Evolutionary conservation across 2,797 vertebrate species (phyloP).

Genomic region (Cuculus canorus): DNA sequence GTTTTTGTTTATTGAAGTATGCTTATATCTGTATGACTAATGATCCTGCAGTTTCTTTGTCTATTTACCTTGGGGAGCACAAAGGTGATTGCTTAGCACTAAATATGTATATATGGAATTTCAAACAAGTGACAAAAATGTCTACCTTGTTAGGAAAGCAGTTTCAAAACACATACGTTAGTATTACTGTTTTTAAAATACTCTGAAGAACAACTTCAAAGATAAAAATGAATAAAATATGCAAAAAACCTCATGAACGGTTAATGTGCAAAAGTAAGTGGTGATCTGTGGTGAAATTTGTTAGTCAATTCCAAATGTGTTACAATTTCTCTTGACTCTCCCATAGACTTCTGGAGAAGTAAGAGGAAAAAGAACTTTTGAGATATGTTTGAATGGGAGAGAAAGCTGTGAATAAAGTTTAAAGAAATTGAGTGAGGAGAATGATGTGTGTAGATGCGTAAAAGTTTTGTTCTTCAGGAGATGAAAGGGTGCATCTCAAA

Average conservation of each 20-base stretch:
- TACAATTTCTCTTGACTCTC: not conserved
- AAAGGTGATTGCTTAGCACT: not conserved
- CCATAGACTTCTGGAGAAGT: not conserved
- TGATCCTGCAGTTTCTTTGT: not conserved
- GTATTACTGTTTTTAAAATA: not conserved
- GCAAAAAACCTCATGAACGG: not conserved
- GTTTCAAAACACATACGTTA: not conserved
- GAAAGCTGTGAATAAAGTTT: not conserved
- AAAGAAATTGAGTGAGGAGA: not conserved
- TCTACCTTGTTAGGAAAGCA: not conserved
- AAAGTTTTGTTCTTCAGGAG: not conserved
- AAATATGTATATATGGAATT: not conserved
- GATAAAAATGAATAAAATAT: not conserved
- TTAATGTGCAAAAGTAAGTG: not conserved
- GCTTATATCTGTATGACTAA: not conserved
- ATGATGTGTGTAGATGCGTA: not conserved
- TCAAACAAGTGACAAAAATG: not conserved
- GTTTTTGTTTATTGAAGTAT: conserved; percentile 5
- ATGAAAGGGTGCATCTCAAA: not conserved
- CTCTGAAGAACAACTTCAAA: not conserved
- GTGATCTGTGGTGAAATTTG: not conserved
- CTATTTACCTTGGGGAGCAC: not conserved
- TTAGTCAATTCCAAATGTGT: not conserved
- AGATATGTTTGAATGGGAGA: not conserved
- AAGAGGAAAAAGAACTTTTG: not conserved